Percentiles rank a stretch among this genome's conserved stretches.
Evolutionary conservation across 2,888 invertebrate genomes (phyloP).

Genomic region (Aphodius granarius): DNA sequence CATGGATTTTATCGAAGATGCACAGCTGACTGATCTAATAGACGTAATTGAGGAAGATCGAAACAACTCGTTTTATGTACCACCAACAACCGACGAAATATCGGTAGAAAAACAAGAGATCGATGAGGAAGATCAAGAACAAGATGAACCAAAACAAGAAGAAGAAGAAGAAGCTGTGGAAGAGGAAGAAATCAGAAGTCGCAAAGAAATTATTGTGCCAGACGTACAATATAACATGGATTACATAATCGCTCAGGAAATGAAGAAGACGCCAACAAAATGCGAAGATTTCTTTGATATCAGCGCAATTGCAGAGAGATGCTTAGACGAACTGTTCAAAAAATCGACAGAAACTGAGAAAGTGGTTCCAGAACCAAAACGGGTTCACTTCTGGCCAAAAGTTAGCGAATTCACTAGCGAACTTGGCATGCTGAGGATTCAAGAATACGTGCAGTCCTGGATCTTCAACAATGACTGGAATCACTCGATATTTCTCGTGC

Average conservation of each 20-base stretch:
- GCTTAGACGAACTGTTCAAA: background rate
- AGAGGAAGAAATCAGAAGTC: background rate
- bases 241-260: background rate
- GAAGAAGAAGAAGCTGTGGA: background rate
- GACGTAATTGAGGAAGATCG: background rate
- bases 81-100: background rate
- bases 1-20: no score
- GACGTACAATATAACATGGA: background rate
- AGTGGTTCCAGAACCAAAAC: background rate
- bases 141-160: background rate
- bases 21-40: no score
- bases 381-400: background rate
- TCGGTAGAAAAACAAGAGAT: background rate
- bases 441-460: background rate
- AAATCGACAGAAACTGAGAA: background rate
- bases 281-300: background rate
- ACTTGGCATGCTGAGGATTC: background rate
- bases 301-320: background rate
- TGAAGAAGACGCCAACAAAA: no score
- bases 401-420: background rate
- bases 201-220: background rate
- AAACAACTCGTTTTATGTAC: background rate
- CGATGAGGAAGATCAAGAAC: background rate
- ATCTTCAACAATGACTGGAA: background rate
- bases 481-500: background rate